phyloP scores from a whole-genome alignment of 2,113 vertebrate species.

The Larimichthys polyactis region DNA sequence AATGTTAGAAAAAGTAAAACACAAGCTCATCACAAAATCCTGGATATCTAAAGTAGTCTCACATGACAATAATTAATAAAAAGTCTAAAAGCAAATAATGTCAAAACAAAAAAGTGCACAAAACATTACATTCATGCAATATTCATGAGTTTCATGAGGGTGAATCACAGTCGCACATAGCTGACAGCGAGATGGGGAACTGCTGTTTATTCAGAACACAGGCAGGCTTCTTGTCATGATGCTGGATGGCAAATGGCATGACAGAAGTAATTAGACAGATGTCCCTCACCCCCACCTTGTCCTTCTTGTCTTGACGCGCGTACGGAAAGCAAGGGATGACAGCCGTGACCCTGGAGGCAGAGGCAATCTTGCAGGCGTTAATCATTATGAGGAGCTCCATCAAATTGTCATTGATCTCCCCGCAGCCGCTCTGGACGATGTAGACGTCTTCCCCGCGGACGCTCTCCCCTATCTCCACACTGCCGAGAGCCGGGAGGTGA shows the following conservation, averaged over 20 bases:
- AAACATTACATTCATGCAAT: constrained; percentile 22
- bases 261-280: constrained; percentile 78
- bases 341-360: constrained; percentile 84
- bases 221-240: constrained; percentile 67
- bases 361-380: constrained; percentile 88
- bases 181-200: background rate
- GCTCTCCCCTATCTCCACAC: constrained; percentile 88
- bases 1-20: background rate
- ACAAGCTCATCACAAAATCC: no score
- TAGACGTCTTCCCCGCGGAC: constrained; percentile 89
- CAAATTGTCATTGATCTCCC: constrained; percentile 88
- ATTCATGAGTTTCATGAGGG: constrained; percentile 10
- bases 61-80: background rate
- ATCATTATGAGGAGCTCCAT: constrained; percentile 90
- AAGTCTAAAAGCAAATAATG: background rate
- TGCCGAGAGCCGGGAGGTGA: constrained; percentile 42
- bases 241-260: constrained; percentile 71
- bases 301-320: constrained; percentile 88
- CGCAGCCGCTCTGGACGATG: constrained; percentile 87
- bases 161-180: constrained; percentile 3
- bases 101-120: no score
- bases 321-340: constrained; percentile 89
- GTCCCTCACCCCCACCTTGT: constrained; percentile 86
- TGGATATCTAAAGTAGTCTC: background rate
- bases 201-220: background rate